A percentile compares a stretch with the other conserved stretches of the same genome.
phyloP scores from a whole-genome alignment of 2,797 vertebrate species.

The Sebastes melanostomus region DNA sequence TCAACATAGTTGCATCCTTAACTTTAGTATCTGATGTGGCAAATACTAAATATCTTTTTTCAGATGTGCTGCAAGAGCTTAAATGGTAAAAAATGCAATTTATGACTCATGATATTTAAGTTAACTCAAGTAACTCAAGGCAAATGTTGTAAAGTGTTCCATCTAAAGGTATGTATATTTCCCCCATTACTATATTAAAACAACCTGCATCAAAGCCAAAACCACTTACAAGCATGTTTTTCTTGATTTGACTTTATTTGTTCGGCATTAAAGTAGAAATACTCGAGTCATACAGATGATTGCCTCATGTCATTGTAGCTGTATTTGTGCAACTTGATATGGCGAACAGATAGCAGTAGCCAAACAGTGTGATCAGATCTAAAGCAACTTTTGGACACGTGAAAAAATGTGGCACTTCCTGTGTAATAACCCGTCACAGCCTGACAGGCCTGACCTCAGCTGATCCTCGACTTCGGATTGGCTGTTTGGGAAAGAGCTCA shows the following conservation, averaged over 20 bases:
- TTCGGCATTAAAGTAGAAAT: constrained; percentile 71
- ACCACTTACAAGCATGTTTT: constrained; percentile 21
- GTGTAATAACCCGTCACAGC: neutral
- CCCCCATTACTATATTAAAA: neutral
- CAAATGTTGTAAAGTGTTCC: neutral
- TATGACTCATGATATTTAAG: neutral
- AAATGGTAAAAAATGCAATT: neutral
- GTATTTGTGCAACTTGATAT: constrained; percentile 54
- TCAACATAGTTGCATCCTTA: neutral
- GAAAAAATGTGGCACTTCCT: constrained; percentile 40
- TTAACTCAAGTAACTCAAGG: neutral
- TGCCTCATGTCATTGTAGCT: constrained; percentile 48
- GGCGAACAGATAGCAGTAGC: constrained; percentile 52
- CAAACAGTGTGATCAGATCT: constrained; percentile 51
- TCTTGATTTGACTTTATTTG: constrained; percentile 68
- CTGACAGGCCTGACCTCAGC: constrained; percentile 21
- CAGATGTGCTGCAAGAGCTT: neutral
- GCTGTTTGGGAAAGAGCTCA: constrained; percentile 31
- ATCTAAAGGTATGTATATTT: neutral
- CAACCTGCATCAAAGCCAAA: neutral
- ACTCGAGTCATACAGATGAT: constrained; percentile 62
- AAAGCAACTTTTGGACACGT: constrained; percentile 40
- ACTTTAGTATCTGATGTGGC: neutral
- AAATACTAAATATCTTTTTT: neutral
- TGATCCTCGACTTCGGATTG: constrained; percentile 31